Evolutionary conservation across 2,113 vertebrate genomes (phyloP), one percentile per base, ranked within the genome.

Genomic region (Catharus bicknelli): DNA sequence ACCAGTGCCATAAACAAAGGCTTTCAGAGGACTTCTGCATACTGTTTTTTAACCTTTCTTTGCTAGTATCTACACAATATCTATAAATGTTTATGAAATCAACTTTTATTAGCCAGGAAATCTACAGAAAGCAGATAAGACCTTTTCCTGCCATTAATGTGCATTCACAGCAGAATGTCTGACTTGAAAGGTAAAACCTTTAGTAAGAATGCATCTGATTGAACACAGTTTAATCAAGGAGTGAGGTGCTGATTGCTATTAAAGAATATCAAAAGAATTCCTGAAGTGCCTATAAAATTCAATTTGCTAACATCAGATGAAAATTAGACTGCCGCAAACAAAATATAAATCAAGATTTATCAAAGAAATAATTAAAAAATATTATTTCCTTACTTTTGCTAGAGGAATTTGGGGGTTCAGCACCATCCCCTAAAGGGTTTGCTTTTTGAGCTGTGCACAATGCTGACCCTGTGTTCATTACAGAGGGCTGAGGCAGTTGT

Each of bases 401-500:
- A 40, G 7, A 34, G n/a, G 42, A 83, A 55, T 64, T 48, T 32
- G 19, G 25, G 10, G 8, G 12, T 88, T 86, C 38, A 57, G 84
- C 78, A 85, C 9, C 7, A 68, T 7, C 4, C 14, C 21, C 21
- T 42, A 72, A 75, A 32, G 40, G 29, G 5, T 62, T 64, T 86
- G 19, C 10, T 30, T 45, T 91, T 40, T 25, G 40, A 72, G 54
- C 40, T 22, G 21, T 25, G 21, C 22, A 54, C 1, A 2, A 32
- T 14, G 17, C 57, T 36, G 32, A 36, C 26, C 16, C 23, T n/a
- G 64, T 34, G 15, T 20, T 57, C 27, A 29, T 13, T 40, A 40
- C 0, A 1, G 1, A 0, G 1, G 3, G 12, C 8, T 8, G 55
- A 89, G 30, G 47, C 16, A 25, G 10, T 3, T 57, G 36, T 7